Percentiles rank a stretch among this genome's conserved stretches.
These are phyloP conservation scores for Sander vitreus DNA, from an alignment of 2,113 vertebrate species.

Conservation along the genomic window DNA sequence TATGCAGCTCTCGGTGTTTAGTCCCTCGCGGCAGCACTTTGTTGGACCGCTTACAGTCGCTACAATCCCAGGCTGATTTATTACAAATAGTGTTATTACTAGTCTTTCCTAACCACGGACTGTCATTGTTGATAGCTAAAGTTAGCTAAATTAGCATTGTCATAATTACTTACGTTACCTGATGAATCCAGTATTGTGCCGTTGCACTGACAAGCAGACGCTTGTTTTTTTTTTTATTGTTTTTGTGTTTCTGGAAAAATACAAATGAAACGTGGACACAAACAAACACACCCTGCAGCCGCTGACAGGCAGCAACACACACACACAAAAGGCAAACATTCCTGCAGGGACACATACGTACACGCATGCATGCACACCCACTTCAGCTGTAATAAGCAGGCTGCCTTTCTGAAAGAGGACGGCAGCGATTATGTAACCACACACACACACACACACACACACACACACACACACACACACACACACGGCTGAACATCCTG, in stretches of 20 bases:
- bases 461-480: constrained; percentile 28
- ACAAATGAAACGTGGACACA: constrained; percentile 13
- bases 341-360: constrained; percentile 54
- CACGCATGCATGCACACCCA: constrained; percentile 56
- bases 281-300: constrained; percentile 25
- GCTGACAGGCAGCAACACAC: not conserved
- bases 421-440: constrained; percentile 74
- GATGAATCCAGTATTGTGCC: no score
- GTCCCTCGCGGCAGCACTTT: no score
- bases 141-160: no score
- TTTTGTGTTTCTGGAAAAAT: constrained; percentile 7
- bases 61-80: no score
- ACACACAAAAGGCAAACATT: constrained; percentile 27
- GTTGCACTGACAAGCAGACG: no score
- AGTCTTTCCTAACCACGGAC: no score
- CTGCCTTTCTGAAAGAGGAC: constrained; percentile 62
- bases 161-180: no score
- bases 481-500: not conserved
- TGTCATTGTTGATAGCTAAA: no score
- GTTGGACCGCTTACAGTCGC: no score
- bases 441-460: constrained; percentile 37
- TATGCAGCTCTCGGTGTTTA: no score
- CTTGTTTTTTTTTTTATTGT: no score
- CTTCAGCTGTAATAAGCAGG: constrained; percentile 67
- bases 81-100: no score